These are phyloP conservation scores for Nasonia oneida DNA, from an alignment of 2,888 invertebrate genomes.

Conservation along the genomic window DNA sequence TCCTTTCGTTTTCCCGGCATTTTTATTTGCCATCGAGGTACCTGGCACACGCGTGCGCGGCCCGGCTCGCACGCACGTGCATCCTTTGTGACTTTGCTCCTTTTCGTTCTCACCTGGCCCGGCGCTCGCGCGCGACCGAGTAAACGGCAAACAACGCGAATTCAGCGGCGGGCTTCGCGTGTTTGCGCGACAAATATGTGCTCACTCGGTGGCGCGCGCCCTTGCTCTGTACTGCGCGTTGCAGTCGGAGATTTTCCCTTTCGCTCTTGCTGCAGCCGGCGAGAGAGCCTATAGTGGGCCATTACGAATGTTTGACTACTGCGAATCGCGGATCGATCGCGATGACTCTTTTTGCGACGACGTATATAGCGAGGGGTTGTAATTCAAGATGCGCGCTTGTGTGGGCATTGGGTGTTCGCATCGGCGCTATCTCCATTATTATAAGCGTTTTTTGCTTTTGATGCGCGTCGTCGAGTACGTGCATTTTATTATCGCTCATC, in stretches of 20 bases:
- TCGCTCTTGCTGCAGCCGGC: not conserved
- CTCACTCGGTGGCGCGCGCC: not conserved
- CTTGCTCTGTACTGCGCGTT: not conserved
- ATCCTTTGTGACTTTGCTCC: conserved; percentile 8
- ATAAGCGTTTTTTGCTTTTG: not conserved
- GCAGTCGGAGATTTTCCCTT: not conserved
- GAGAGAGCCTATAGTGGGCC: not conserved
- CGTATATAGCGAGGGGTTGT: too few species aligned
- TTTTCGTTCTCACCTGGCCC: conserved; percentile 34
- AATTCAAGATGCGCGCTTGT: too few species aligned
- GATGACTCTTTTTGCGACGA: not conserved
- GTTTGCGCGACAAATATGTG: conserved; percentile 46
- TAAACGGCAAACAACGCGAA: conserved; percentile 38
- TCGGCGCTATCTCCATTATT: not conserved
- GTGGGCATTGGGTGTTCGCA: too few species aligned
- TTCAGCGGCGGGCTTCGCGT: conserved; percentile 1
- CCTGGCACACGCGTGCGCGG: not conserved
- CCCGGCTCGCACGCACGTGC: not conserved
- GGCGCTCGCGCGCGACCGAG: not conserved
- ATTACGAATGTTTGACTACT: not conserved
- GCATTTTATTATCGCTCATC: conserved; percentile 7
- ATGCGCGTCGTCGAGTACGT: not conserved
- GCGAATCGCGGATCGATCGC: not conserved
- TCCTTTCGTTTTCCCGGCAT: not conserved
- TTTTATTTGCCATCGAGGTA: conserved; percentile 13